Percentiles rank a stretch among this genome's conserved stretches.
Conservation (phyloP, 2,888 invertebrate species). For the Acanthococcus lagerstroemiae region DNA sequence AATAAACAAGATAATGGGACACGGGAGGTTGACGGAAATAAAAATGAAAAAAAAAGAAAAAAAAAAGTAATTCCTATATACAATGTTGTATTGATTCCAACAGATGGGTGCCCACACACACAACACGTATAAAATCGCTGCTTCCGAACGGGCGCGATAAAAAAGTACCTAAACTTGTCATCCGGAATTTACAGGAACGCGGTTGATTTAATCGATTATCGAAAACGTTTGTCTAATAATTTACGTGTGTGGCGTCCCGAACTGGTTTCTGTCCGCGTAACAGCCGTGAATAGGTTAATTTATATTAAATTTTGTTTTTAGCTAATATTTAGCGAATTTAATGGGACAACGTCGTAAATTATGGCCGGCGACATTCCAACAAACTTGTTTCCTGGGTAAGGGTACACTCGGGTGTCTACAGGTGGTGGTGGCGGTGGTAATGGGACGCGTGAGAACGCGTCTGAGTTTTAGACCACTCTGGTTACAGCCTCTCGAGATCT, state of each 20-base stretch:
- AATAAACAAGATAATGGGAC: not conserved
- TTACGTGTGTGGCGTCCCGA: not conserved
- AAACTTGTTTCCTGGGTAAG: no score
- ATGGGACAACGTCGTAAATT: not conserved
- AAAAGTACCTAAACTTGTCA: no score
- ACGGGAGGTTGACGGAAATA: not conserved
- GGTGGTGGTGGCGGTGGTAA: no score
- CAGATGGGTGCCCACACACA: no score
- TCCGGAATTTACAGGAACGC: no score
- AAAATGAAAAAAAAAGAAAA: not conserved
- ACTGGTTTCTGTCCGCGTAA: not conserved
- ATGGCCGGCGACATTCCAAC: not conserved
- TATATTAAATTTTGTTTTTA: not conserved
- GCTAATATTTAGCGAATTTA: not conserved
- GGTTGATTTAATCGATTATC: not conserved
- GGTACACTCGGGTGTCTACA: no score
- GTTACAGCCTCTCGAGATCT: no score
- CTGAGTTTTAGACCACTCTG: no score
- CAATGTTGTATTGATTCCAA: not conserved
- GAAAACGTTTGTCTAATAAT: not conserved
- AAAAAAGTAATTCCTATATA: not conserved
- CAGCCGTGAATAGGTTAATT: not conserved
- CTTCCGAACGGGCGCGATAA: not conserved
- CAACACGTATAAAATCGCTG: no score
- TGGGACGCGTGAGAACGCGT: no score